Evolutionary conservation across 2,888 invertebrate genomes (phyloP).

Genomic region (Heliconius erato): DNA sequence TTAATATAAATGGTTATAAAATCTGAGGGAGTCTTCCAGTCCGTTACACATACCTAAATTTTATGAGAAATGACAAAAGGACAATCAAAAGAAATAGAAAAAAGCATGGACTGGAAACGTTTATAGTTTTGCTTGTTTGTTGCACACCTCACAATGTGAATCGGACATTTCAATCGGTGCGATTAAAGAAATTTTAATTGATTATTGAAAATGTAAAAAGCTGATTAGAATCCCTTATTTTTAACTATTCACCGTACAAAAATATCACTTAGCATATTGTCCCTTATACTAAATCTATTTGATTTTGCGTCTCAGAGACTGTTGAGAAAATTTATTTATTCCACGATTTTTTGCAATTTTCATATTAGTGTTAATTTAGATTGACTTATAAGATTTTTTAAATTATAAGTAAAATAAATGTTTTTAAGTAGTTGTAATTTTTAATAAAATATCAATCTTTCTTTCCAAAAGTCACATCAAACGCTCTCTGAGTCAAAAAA

Average conservation of each 20-base stretch:
- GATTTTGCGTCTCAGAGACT: slow-evolving; percentile 13
- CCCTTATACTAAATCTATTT: slow-evolving; percentile 23
- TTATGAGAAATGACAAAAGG: too few species aligned
- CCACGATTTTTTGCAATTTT: neutral
- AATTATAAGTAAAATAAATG: too few species aligned
- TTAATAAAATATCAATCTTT: neutral
- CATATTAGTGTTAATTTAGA: neutral
- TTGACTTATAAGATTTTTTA: neutral
- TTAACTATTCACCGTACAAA: slow-evolving; percentile 43
- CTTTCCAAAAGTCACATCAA: neutral
- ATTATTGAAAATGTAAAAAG: slow-evolving; percentile 29
- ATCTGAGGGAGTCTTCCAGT: neutral
- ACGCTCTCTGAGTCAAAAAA: neutral
- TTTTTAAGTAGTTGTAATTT: neutral
- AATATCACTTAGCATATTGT: slow-evolving; percentile 43
- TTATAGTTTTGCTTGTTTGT: neutral
- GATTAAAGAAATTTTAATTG: neutral
- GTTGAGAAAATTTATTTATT: neutral
- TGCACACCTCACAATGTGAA: neutral
- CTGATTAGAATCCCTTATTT: slow-evolving; percentile 5
- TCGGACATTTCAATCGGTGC: slow-evolving; percentile 1
- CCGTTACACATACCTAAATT: too few species aligned
- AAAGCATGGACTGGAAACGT: too few species aligned
- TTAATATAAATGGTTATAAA: neutral
- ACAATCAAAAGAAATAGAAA: too few species aligned